Evolutionary conservation across 2,797 vertebrate genomes (phyloP).

Genomic region (Erithacus rubecula): DNA sequence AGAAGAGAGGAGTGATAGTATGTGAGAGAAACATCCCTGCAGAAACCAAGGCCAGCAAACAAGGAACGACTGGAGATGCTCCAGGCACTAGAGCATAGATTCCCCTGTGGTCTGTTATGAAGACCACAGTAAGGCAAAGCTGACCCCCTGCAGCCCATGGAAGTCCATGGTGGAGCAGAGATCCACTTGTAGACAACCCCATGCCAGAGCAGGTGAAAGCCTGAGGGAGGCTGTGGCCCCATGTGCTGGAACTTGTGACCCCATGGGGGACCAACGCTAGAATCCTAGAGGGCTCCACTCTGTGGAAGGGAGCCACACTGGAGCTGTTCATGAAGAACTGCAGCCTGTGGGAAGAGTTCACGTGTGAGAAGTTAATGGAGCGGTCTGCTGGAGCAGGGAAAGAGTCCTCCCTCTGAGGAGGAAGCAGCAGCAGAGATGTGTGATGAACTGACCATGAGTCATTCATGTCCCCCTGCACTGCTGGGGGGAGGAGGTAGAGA

Average conservation of each 20-base stretch:
- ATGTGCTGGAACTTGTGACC: neutral
- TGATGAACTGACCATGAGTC: neutral
- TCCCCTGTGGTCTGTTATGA: neutral
- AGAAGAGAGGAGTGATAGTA: neutral
- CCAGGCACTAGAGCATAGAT: neutral
- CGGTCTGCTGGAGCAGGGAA: neutral
- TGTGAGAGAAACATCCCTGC: neutral
- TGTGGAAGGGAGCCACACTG: too few relatives aligned
- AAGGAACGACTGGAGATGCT: neutral
- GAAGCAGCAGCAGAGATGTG: neutral
- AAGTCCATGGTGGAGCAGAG: neutral
- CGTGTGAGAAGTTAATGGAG: neutral
- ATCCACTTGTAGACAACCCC: neutral
- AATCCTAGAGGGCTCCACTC: neutral
- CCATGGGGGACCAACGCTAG: rapidly evolving
- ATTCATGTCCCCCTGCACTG: neutral
- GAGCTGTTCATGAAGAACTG: neutral
- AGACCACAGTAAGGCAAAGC: neutral
- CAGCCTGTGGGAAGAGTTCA: neutral
- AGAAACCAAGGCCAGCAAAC: neutral
- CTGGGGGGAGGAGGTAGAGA: neutral
- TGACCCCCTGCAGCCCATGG: neutral
- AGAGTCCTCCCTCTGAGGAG: neutral
- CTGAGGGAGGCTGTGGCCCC: neutral
- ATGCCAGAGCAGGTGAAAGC: neutral